Evolutionary conservation across 2,888 invertebrate species (phyloP), one percentile per base, ranked within the genome.

Genomic region (Ctena decussata): DNA sequence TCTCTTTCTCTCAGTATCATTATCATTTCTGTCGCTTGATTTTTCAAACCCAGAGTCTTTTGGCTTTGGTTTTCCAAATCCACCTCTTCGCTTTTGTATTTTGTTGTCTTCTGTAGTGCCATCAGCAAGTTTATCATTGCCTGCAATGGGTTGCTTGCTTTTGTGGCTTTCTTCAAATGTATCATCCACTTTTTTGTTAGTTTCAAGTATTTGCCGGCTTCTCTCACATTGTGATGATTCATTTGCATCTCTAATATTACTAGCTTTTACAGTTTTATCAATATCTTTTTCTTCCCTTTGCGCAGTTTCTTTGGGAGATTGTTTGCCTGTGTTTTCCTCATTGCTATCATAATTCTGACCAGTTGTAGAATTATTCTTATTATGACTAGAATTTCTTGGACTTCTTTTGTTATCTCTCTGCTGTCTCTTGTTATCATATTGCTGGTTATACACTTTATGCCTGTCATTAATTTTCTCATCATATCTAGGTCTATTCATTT

Each of bases 391-490:
- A 57, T 57, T 27, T 27, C 57, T 57, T 27, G 57, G 57, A 27
- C 57, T 57, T 57, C 57, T 27, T 27, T 57, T 15, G 24, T 3
- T 18, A 27, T 27, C 27, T n/a, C 8, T 57, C 27, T 57, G 24
- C 5, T 27, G 11, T 27, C 27, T 27, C 6, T 57, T 11, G 3
- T 65, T 35, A 3, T 65, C 18, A 18, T 65, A 21, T 35, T 11
- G 8, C 2, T 32, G 11, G 21, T 35, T 12, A 35, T 35, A 15
- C 35, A 3, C 32, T 65, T 65, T 65, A 18, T 35, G 65, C 18
- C 24, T 65, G 21, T 65, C 65, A 65, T 32, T 65, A 18, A 65
- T 65, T 35, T 65, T 65, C 18, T 65, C 65, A 65, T 65, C 65
- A 65, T 35, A 35, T 65, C 65, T 65, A 65, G 65, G 35, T 65